A percentile compares a stretch with the other conserved stretches of the same genome.
Evolutionary conservation across 92 coral and sea anemone genomes (phyloP).

Genomic region (Heliopora coerulea): DNA sequence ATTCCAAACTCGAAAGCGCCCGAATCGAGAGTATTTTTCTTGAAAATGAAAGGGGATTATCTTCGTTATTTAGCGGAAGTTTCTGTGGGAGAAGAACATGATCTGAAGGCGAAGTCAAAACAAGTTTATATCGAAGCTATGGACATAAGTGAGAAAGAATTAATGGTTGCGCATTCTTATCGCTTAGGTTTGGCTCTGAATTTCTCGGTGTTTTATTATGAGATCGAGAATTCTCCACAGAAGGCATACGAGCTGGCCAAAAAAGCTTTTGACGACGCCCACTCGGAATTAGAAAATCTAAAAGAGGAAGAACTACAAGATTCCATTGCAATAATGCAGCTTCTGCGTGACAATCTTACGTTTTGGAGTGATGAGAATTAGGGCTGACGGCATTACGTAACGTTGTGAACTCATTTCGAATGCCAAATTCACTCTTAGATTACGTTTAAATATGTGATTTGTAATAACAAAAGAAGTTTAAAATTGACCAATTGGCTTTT

Average conservation of each 20-base stretch:
- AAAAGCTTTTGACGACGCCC: constrained; percentile 19
- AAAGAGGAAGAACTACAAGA: constrained; percentile 6
- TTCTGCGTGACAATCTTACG: constrained; percentile 25
- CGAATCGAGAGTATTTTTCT: constrained; percentile 28
- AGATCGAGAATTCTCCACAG: constrained; percentile 23
- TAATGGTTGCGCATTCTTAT: constrained; percentile 3
- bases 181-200: constrained; percentile 33
- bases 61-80: constrained; percentile 27
- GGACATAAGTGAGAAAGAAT: not conserved
- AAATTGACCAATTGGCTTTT: too few species aligned
- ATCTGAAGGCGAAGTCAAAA: constrained; percentile 13
- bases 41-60: constrained; percentile 39
- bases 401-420: too few species aligned
- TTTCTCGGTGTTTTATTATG: constrained; percentile 27
- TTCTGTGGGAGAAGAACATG: not conserved
- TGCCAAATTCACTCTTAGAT: too few species aligned
- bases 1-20: constrained; percentile 16
- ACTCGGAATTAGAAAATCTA: constrained; percentile 6
- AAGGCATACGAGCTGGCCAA: constrained; percentile 28
- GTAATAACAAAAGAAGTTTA: too few species aligned
- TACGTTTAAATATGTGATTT: too few species aligned
- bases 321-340: constrained; percentile 19
- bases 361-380: constrained; percentile 41
- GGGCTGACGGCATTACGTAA: too few species aligned
- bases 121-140: constrained; percentile 13